A percentile compares a stretch with the other conserved stretches of the same genome.
phyloP scores from a whole-genome alignment of 2,888 invertebrate species.

The Sinohyriopsis cumingii region DNA sequence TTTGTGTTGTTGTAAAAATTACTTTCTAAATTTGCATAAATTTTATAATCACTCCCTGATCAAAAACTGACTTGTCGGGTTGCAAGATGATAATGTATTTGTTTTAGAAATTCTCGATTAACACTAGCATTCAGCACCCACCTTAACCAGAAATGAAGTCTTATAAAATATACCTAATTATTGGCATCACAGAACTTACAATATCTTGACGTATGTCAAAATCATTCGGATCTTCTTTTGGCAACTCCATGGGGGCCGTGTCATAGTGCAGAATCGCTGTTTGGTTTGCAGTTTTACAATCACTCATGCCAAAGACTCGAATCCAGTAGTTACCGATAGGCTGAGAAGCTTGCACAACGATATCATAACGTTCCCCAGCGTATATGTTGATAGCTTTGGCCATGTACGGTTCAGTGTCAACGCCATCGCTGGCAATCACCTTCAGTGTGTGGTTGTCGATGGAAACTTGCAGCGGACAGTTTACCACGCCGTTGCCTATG shows the following conservation, averaged over 20 bases:
- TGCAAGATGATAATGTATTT: neutral
- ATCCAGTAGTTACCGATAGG: constrained; percentile 59
- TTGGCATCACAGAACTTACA: too few relatives aligned
- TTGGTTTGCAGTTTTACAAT: constrained; percentile 80
- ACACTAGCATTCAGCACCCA: neutral
- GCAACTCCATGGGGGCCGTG: constrained; percentile 70
- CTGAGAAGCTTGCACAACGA: constrained; percentile 39
- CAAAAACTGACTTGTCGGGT: too few relatives aligned
- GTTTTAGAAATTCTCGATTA: neutral
- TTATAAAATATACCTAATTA: neutral
- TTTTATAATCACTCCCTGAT: too few relatives aligned
- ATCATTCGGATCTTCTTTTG: neutral
- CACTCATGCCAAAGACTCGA: constrained; percentile 37
- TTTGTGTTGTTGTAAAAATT: too few relatives aligned
- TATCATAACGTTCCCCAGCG: constrained; percentile 81
- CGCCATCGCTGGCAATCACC: constrained; percentile 62
- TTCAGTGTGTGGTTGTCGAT: constrained; percentile 59
- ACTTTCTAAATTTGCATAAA: too few relatives aligned
- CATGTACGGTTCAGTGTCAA: constrained; percentile 38
- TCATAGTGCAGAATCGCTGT: constrained; percentile 88
- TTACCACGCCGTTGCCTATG: constrained; percentile 72
- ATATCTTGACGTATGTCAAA: neutral
- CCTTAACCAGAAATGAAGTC: neutral
- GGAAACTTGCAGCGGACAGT: constrained; percentile 67
- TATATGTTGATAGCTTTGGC: constrained; percentile 74